Evolutionary conservation across 2,888 invertebrate species (phyloP).

Genomic region (Eupeodes latifasciatus): DNA sequence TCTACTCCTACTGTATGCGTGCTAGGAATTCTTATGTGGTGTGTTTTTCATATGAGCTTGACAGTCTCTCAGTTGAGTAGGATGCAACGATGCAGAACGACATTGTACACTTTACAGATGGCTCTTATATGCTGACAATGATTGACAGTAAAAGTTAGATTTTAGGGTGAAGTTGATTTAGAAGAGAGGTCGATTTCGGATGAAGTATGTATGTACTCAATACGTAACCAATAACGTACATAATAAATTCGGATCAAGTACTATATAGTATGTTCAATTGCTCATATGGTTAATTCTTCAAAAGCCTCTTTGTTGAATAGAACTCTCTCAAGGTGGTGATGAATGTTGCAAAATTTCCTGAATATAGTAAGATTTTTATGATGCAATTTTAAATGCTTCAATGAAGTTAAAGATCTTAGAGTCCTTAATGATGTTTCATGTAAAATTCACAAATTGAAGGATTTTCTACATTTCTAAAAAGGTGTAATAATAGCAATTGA

Average conservation of each 20-base stretch:
- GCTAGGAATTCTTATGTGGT: not conserved
- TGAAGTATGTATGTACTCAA: not conserved
- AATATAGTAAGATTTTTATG: too few species aligned
- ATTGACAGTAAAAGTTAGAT: conserved; percentile 50
- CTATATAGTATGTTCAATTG: not conserved
- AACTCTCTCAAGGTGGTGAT: too few species aligned
- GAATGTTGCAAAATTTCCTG: too few species aligned
- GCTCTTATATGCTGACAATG: conserved; percentile 51
- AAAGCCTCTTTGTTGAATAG: too few species aligned
- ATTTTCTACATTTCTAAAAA: too few species aligned
- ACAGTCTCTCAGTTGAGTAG: conserved; percentile 4
- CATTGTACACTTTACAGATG: not conserved
- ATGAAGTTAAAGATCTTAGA: too few species aligned
- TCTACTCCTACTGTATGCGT: not conserved
- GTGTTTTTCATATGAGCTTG: conserved; percentile 23
- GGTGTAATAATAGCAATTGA: too few species aligned
- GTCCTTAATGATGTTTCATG: too few species aligned
- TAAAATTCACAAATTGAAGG: too few species aligned
- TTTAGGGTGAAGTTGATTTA: not conserved
- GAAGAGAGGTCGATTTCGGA: not conserved
- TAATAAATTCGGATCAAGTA: conserved; percentile 14
- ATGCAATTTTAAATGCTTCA: too few species aligned
- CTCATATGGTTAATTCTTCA: too few species aligned
- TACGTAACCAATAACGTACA: not conserved
- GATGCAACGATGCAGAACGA: not conserved